Percentiles rank a stretch among this genome's conserved stretches.
These are phyloP conservation scores for Calosoma granatense DNA, from an alignment of 1,140 invertebrate species.

Conservation along the genomic window DNA sequence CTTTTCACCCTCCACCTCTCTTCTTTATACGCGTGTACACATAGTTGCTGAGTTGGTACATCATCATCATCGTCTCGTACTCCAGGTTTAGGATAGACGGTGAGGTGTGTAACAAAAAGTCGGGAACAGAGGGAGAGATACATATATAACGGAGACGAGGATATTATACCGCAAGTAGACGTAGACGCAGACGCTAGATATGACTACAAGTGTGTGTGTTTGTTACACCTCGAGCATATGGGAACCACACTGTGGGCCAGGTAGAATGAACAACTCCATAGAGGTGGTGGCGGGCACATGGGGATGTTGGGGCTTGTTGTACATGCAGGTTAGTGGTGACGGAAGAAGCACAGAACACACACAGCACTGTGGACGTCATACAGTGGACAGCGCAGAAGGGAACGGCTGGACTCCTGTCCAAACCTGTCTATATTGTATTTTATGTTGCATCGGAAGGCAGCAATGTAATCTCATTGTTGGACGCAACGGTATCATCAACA, in stretches of 20 bases:
- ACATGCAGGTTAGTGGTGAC: conserved; percentile 4
- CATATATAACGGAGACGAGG: no score
- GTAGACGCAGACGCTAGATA: conserved; percentile 27
- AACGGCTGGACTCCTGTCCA: not conserved
- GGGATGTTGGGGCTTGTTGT: not conserved
- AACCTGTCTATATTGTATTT: not conserved
- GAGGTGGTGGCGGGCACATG: not conserved
- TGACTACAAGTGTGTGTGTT: conserved; percentile 32
- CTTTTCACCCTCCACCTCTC: no score
- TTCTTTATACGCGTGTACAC: no score
- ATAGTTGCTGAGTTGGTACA: no score
- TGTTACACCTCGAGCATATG: conserved; percentile 1
- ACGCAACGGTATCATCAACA: not conserved
- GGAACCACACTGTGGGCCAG: no score
- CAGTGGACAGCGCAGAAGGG: not conserved
- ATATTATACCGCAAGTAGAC: no score
- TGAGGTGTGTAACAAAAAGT: no score
- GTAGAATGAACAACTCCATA: no score
- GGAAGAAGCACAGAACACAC: conserved; percentile 5
- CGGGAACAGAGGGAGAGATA: not conserved
- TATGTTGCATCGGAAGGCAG: not conserved
- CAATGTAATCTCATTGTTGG: not conserved
- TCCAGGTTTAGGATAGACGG: no score
- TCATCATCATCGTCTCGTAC: no score
- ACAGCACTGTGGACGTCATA: conserved; percentile 7